Percentiles rank a stretch among this genome's conserved stretches.
Conservation (phyloP, 2,888 invertebrate genomes). For the Elmis aenea region DNA sequence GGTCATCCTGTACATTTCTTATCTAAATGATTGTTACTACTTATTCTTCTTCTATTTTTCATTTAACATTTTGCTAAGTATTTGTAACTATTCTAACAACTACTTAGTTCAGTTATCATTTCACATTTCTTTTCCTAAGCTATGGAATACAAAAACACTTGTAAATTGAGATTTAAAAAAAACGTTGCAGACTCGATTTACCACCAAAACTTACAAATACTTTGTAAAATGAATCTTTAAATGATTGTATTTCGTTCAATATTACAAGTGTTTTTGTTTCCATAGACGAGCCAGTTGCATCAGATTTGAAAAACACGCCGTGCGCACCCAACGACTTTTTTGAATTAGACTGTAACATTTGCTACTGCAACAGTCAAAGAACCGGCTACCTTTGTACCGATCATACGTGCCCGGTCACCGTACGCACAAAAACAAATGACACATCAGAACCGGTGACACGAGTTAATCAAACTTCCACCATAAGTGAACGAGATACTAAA, state of each 20-base stretch:
- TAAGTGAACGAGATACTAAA: too few species aligned
- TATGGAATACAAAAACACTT: slow-evolving; percentile 13
- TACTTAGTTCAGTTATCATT: slow-evolving; percentile 6
- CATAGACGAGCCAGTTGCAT: too few species aligned
- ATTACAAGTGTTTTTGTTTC: too few species aligned
- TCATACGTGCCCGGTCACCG: slow-evolving; percentile 43
- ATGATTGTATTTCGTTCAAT: too few species aligned
- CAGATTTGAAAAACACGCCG: slow-evolving; percentile 39
- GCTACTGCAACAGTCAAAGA: slow-evolving; percentile 54
- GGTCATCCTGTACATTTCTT: too few species aligned
- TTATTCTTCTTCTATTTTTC: slow-evolving; percentile 3
- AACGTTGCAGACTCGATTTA: slow-evolving; percentile 1
- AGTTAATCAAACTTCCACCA: too few species aligned
- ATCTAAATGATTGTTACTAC: too few species aligned
- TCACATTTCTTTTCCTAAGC: slow-evolving; percentile 1
- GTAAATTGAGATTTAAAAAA: too few species aligned
- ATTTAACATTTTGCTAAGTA: slow-evolving; percentile 22
- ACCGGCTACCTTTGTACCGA: slow-evolving; percentile 53
- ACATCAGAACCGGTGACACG: too few species aligned
- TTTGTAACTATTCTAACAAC: slow-evolving; percentile 27
- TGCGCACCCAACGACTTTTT: slow-evolving; percentile 54
- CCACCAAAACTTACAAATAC: slow-evolving; percentile 19
- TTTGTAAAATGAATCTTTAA: slow-evolving; percentile 12
- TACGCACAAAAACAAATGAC: too few species aligned
- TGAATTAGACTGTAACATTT: slow-evolving; percentile 55